Evolutionary conservation across 1,140 invertebrate genomes (phyloP).

Genomic region (Lasaia peninsularis): DNA sequence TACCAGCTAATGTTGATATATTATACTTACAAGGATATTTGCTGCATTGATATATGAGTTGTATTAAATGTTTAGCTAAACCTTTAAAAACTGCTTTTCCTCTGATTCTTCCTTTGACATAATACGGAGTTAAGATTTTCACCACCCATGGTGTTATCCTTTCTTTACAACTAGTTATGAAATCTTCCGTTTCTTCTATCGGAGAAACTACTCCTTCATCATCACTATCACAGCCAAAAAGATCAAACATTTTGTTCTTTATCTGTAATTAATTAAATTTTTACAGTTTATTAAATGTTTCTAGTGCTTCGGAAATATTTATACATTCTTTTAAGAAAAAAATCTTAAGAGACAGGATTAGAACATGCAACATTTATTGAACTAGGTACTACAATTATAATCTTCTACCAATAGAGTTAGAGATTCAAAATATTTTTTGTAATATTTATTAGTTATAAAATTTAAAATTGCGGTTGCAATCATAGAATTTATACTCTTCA

Average conservation of each 20-base stretch:
- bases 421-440: no score
- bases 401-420: no score
- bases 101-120: conserved; percentile 58
- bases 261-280: conserved; percentile 46
- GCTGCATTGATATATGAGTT: conserved; percentile 67
- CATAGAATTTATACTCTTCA: no score
- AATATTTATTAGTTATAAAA: no score
- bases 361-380: no score
- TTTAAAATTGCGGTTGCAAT: no score
- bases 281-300: no score
- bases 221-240: conserved; percentile 69
- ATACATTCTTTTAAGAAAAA: no score
- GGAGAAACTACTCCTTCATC: conserved; percentile 68
- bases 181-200: conserved; percentile 55
- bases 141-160: conserved; percentile 69
- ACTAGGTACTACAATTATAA: no score
- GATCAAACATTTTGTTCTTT: conserved; percentile 49
- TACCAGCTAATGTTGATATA: no score
- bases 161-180: conserved; percentile 65
- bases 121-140: conserved; percentile 59
- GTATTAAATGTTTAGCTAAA: conserved; percentile 62
- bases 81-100: conserved; percentile 58
- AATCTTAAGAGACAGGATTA: no score
- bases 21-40: conserved; percentile 67
- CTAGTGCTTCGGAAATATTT: no score